phyloP scores from a whole-genome alignment of 1,140 invertebrate species.

The Cryptotermes secundus region DNA sequence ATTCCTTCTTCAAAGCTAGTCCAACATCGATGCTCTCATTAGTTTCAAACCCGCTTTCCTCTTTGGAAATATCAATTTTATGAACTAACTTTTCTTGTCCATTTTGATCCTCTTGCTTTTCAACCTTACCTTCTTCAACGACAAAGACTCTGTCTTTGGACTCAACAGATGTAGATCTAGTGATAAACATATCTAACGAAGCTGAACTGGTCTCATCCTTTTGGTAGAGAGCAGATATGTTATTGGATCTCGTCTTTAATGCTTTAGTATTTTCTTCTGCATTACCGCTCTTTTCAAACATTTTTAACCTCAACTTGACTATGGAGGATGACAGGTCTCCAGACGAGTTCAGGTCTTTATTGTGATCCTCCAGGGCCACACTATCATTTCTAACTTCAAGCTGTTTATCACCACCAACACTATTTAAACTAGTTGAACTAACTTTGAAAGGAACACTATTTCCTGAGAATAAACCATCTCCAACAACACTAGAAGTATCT shows the following conservation, averaged over 20 bases:
- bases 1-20: not conserved
- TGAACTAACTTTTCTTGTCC: not conserved
- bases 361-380: not conserved
- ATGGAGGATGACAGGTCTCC: slow-evolving; percentile 19
- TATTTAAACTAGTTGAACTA: slow-evolving; percentile 5
- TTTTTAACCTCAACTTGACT: slow-evolving; percentile 33
- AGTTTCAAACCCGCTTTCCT: not conserved
- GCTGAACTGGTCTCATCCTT: not conserved
- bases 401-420: slow-evolving; percentile 36
- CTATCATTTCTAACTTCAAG: slow-evolving; percentile 9
- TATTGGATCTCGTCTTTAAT: not conserved
- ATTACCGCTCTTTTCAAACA: slow-evolving; percentile 30
- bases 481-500: not conserved
- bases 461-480: not conserved
- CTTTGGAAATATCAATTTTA: not conserved
- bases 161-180: not conserved
- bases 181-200: not conserved
- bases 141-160: not conserved
- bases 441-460: not conserved
- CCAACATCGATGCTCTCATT: not conserved
- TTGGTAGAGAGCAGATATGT: not conserved
- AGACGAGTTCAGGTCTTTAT: slow-evolving; percentile 24
- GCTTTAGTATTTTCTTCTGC: not conserved
- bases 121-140: not conserved
- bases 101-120: not conserved